Percentiles rank a stretch among this genome's conserved stretches.
Conservation (phyloP, 2,113 vertebrate species). For the Ailuropoda melanoleuca region DNA sequence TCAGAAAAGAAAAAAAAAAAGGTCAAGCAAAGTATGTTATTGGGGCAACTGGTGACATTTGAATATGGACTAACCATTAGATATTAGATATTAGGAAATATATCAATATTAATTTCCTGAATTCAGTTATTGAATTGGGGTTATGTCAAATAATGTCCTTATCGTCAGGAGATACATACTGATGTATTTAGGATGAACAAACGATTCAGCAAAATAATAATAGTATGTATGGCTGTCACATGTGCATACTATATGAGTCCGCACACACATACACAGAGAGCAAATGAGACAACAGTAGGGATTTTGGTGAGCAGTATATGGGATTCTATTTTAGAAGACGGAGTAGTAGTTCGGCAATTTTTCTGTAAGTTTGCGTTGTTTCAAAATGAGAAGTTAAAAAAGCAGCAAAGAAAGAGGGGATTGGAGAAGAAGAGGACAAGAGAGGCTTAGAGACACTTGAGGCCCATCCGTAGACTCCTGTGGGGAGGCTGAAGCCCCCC, state of each 20-base stretch:
- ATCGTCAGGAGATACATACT: background rate
- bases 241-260: accelerated
- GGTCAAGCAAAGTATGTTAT: background rate
- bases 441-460: background rate
- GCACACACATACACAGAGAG: accelerated
- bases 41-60: background rate
- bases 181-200: background rate
- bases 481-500: accelerated
- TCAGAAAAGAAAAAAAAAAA: background rate
- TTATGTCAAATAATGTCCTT: background rate
- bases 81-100: background rate
- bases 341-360: background rate
- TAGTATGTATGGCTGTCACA: accelerated
- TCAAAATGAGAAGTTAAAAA: background rate
- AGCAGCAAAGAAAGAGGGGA: background rate
- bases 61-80: background rate
- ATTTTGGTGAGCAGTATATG: accelerated
- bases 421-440: background rate
- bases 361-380: background rate
- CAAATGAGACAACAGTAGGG: no score
- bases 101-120: background rate
- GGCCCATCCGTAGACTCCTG: background rate
- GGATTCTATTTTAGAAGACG: background rate
- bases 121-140: background rate
- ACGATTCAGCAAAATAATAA: background rate